Base-by-base conservation (phyloP, 2,888 invertebrate genomes). In the Platycheirus rosarum region DNA sequence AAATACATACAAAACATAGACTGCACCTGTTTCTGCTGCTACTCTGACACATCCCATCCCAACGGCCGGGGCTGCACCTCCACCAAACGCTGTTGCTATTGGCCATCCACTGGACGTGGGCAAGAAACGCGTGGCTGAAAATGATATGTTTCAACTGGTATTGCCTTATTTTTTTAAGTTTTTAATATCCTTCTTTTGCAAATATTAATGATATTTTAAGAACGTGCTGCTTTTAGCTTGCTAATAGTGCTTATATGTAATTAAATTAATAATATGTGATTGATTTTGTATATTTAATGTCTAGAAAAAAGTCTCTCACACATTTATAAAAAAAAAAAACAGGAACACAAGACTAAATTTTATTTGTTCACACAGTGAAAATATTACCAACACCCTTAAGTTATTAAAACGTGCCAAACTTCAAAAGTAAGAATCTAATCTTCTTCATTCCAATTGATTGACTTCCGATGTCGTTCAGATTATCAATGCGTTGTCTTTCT, bases 71-170 rank as follows among this genome's bases (percentile, higher is more conserved):
- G 93, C 93, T 92, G 90, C 91, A 85, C 90, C 90, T 90, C 89
- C 93, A 91, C 93, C 94, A 92, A 93, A 93, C 92, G 92, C 92
- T 92, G 92, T 88, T 84, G 86, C 87, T 85, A 87, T 88, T 84
- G 86, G 87, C 85, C 90, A 89, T 87, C 92, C 93, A 93, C 93
- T 95, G 94, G 96, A 96, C 94, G 93, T 95, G 93, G 96, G 96
- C 95, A 97, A 97, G 96, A 97, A 97, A 95, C 96, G 97, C 93
- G 95, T 97, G 93, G 93, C 93, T 92, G 94, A 94, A 93, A 95
- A 95, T 93, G 95, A 96, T 93, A 93, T 96, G 93, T 94, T 97
- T 88, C 90, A 89, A 95, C 97, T 97, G 97, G 97, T 97, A 97
- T 96, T 86, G 87, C 85, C 85, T 84, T 91, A 84, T 86, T 85